Conservation (phyloP, 2,888 invertebrate genomes). For the Chydorus sphaericus region DNA sequence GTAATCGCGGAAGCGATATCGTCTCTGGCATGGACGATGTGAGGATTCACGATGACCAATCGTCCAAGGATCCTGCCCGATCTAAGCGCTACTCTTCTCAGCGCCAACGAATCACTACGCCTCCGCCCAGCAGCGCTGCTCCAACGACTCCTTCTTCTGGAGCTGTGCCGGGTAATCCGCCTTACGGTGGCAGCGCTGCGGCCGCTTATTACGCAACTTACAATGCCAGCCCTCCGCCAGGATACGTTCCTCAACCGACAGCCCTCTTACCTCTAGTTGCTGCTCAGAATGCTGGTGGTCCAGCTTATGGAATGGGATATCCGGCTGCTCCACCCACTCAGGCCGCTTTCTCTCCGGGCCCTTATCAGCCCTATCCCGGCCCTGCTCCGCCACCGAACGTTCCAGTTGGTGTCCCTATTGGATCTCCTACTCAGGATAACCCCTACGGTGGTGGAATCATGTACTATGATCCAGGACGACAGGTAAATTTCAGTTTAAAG, state of each 20-base stretch:
- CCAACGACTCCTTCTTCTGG: conserved; percentile 21
- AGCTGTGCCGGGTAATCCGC: conserved; percentile 19
- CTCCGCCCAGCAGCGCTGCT: conserved; percentile 19
- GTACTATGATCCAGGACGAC: conserved; percentile 8
- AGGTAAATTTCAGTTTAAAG: conserved; percentile 19
- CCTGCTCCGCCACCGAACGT: conserved; percentile 14
- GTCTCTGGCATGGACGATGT: neutral
- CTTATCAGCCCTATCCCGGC: conserved; percentile 18
- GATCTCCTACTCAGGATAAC: neutral
- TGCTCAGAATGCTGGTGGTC: conserved; percentile 21
- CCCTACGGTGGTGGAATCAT: conserved; percentile 6
- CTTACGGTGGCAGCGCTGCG: conserved; percentile 13
- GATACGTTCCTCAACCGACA: neutral
- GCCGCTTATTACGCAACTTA: conserved; percentile 15
- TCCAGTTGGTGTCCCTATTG: conserved; percentile 6
- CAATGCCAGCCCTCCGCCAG: neutral
- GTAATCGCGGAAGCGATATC: neutral
- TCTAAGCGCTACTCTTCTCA: conserved; percentile 54
- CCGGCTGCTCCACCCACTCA: conserved; percentile 21
- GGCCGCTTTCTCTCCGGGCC: conserved; percentile 8
- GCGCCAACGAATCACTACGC: conserved; percentile 35
- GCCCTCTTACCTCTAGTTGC: conserved; percentile 19
- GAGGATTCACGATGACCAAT: neutral
- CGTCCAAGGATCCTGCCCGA: conserved; percentile 29
- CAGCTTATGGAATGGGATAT: conserved; percentile 19